These are phyloP conservation scores for Aplochiton taeniatus DNA, from an alignment of 2,797 vertebrate genomes.

Conservation along the genomic window DNA sequence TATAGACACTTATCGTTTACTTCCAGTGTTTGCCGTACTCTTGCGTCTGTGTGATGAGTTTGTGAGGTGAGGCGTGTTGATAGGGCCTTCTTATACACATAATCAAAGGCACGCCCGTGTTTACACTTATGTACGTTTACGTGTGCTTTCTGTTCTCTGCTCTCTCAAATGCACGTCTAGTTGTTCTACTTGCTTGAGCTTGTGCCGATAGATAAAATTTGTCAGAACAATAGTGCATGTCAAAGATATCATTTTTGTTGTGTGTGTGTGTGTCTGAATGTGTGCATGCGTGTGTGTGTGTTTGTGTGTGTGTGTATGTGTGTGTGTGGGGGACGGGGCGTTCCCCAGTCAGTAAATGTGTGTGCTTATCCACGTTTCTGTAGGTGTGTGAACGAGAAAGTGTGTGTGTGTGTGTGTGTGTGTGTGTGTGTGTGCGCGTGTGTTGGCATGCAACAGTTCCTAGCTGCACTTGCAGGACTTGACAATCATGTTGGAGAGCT, in stretches of 20 bases:
- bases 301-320: slow-evolving; percentile 42
- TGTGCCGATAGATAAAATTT: slow-evolving; percentile 15
- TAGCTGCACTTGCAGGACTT: slow-evolving; percentile 99
- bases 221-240: slow-evolving; percentile 16
- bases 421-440: slow-evolving; percentile 29
- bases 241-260: slow-evolving; percentile 14
- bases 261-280: slow-evolving; percentile 4
- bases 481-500: slow-evolving; percentile 97
- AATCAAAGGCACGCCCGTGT: slow-evolving; percentile 24
- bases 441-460: slow-evolving; percentile 60
- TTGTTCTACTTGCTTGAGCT: background rate
- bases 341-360: background rate
- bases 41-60: slow-evolving; percentile 55
- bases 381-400: slow-evolving; percentile 20
- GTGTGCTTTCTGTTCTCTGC: slow-evolving; percentile 26
- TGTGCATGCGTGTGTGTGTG: slow-evolving; percentile 12
- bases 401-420: slow-evolving; percentile 24
- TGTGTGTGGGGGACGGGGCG: slow-evolving; percentile 32
- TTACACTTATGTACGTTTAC: slow-evolving; percentile 20
- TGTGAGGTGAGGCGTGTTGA: slow-evolving; percentile 65
- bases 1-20: slow-evolving; percentile 89
- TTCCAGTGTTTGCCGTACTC: slow-evolving; percentile 93
- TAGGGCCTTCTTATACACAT: slow-evolving; percentile 52
- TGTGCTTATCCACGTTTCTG: slow-evolving; percentile 13
- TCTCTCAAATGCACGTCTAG: slow-evolving; percentile 17